Evolutionary conservation across 2,797 vertebrate genomes (phyloP), one percentile per base, ranked within the genome.

Genomic region (Psittacula echo): DNA sequence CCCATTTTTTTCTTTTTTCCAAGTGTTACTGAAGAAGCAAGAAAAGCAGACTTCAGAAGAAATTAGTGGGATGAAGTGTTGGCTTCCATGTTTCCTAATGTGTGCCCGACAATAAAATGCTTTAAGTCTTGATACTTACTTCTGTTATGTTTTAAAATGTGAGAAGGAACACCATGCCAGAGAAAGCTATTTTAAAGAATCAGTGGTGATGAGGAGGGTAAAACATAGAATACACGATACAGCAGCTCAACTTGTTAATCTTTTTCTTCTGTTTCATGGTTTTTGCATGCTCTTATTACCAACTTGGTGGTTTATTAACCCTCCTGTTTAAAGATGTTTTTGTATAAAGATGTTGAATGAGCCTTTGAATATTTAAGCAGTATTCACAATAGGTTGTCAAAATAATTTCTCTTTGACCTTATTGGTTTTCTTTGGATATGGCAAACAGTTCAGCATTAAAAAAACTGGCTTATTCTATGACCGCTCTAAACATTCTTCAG

Each of bases 41-140:
- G 61, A 86, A 89, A 86, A 82, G 44, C 34, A 86, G 54, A 67
- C 60, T 90, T 95, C 16, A 54, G 45, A 94, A 93, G 54, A 74
- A 81, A 21, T 93, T 84, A 74, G 44, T 65, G 53, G 51, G 48
- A 62, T 0, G 0, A 67, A 81, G 37, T 39, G 7, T 79, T 92
- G 47, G 14, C 32, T 32, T 88, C 42, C 6, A 0, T 93, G 44
- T 85, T 93, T 85, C 24, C 30, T 80, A 8, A 30, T 82, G 21
- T 45, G 8, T 85, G 48, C 42, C 21, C 85, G 74, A 56, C 61
- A 83, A 62, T 79, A 85, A 90, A 79, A 82, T 75, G 10, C 32
- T 88, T 58, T 2, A 89, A 53, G 71, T 81, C 41, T 70, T 90
- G 15, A 37, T 84, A 42, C 16, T 85, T 82, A 45, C 11, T 92